These are phyloP conservation scores for Lepidurus arcticus DNA, from an alignment of 1,140 invertebrate genomes.

Conservation along the genomic window DNA sequence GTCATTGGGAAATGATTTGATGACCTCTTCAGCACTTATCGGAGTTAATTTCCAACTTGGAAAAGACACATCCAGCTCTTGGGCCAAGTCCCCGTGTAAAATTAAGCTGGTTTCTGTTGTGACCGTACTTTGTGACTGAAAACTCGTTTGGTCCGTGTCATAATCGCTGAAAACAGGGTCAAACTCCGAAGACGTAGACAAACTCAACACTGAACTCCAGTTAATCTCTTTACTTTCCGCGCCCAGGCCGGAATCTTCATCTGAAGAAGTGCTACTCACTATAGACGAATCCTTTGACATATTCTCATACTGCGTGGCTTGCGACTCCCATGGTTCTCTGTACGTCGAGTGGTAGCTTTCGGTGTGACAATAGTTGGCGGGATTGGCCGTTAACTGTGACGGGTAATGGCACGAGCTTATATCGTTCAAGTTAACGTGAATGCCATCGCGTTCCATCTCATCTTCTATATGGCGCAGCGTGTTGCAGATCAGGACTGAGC, in stretches of 20 bases:
- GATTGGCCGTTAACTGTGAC: constrained; percentile 35
- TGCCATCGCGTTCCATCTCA: constrained; percentile 77
- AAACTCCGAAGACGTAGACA: constrained; percentile 73
- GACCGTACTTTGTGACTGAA: constrained; percentile 39
- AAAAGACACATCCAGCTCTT: constrained; percentile 50
- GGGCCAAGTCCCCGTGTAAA: constrained; percentile 38
- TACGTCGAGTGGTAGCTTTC: constrained; percentile 1
- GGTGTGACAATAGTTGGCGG: constrained; percentile 41
- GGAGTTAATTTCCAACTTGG: constrained; percentile 59
- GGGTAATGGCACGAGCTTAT: constrained; percentile 8
- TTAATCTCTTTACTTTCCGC: constrained; percentile 71
- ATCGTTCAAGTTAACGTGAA: constrained; percentile 35
- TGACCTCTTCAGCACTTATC: constrained; percentile 60
- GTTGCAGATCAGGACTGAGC: constrained; percentile 90
- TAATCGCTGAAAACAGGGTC: constrained; percentile 51
- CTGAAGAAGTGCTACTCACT: constrained; percentile 45
- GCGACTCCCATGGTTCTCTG: constrained; percentile 36
- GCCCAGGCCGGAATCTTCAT: constrained; percentile 65
- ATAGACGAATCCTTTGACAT: constrained; percentile 26
- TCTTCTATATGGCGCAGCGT: constrained; percentile 82
- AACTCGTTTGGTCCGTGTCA: constrained; percentile 28
- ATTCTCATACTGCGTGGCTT: constrained; percentile 40
- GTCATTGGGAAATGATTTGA: constrained; percentile 48
- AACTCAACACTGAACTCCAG: constrained; percentile 81
- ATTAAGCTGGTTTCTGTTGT: neutral